Evolutionary conservation across 2,888 invertebrate species (phyloP).

Genomic region (Cataglyphis altisquamis): DNA sequence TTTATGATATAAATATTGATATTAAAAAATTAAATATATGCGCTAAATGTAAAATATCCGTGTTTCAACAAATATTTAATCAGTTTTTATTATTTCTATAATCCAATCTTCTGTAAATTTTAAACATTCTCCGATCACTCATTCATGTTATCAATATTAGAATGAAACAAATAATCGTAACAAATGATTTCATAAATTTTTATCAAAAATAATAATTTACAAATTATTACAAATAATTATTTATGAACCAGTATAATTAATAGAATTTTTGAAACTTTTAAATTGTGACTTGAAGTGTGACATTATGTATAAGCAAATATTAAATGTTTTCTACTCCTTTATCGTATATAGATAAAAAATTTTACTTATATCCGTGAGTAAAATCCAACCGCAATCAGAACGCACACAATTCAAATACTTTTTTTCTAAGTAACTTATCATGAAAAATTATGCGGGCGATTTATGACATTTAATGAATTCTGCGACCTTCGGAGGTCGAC

Average conservation of each 20-base stretch:
- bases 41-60: background rate
- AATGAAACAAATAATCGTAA: background rate
- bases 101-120: constrained; percentile 1
- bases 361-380: constrained; percentile 8
- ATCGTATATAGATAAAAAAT: background rate
- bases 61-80: constrained; percentile 28
- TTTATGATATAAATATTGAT: constrained; percentile 31
- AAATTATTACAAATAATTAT: constrained; percentile 10
- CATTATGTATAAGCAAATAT: background rate
- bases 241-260: constrained; percentile 12
- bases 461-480: constrained; percentile 68
- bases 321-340: background rate
- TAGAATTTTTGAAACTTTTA: background rate
- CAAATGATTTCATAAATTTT: background rate
- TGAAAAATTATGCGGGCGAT: constrained; percentile 60
- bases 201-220: background rate
- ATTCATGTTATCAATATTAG: constrained; percentile 1
- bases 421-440: constrained; percentile 9
- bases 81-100: constrained; percentile 19
- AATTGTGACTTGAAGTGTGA: background rate
- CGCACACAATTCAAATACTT: constrained; percentile 22
- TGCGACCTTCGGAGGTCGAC: constrained; percentile 72
- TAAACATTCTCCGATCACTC: background rate
- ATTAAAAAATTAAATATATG: constrained; percentile 33
- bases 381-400: background rate